Conservation (phyloP, 1,140 invertebrate genomes). For the Sitodiplosis mosellana region DNA sequence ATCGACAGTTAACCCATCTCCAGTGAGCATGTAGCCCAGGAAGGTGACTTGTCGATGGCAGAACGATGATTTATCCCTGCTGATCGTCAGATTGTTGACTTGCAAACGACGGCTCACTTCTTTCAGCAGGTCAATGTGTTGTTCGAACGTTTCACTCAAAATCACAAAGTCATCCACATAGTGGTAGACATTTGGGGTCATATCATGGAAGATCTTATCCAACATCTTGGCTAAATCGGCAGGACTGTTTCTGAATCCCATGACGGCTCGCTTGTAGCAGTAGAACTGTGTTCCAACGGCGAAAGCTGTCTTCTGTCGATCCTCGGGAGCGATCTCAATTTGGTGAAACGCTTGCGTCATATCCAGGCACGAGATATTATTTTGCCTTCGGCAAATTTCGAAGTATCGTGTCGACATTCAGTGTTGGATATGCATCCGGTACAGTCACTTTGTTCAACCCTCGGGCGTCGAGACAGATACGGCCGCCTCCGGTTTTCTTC, state of each 20-base stretch:
- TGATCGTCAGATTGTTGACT: slow-evolving; percentile 2
- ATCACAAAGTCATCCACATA: slow-evolving; percentile 32
- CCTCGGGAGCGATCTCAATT: slow-evolving; percentile 11
- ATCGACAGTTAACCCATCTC: not conserved
- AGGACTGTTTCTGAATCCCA: slow-evolving; percentile 23
- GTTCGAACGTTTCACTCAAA: slow-evolving; percentile 17
- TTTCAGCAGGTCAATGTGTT: slow-evolving; percentile 23
- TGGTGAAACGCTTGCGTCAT: not conserved
- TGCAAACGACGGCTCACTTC: slow-evolving; percentile 2
- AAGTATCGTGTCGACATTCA: too few relatives aligned
- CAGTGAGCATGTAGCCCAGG: not conserved
- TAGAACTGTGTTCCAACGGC: slow-evolving; percentile 20
- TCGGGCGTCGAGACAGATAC: too few relatives aligned
- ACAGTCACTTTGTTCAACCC: too few relatives aligned
- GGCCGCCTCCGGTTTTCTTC: too few relatives aligned
- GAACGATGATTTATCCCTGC: not conserved
- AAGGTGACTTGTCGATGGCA: not conserved
- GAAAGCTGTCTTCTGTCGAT: slow-evolving; percentile 25
- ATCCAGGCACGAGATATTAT: not conserved
- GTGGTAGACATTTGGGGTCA: slow-evolving; percentile 11
- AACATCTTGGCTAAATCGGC: slow-evolving; percentile 6
- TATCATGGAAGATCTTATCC: slow-evolving; percentile 4
- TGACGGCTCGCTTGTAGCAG: slow-evolving; percentile 23
- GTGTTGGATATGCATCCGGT: too few relatives aligned
- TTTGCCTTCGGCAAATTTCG: not conserved